These are phyloP conservation scores for Camarhynchus parvulus DNA, from an alignment of 2,113 vertebrate species.

Conservation along the genomic window DNA sequence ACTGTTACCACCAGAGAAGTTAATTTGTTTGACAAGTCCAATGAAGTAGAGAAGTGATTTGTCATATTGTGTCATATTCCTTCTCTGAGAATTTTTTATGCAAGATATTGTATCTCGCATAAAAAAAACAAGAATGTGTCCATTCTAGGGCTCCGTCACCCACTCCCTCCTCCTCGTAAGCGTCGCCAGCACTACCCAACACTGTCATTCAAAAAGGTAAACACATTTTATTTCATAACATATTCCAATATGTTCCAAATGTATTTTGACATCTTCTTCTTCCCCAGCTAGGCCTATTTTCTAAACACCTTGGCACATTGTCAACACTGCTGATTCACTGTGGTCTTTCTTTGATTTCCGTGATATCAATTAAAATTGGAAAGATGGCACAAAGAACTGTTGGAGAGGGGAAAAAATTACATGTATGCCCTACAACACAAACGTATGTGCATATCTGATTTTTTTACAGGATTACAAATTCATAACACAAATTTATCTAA, in stretches of 20 bases:
- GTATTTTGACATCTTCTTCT: constrained; percentile 54
- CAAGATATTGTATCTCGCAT: constrained; percentile 1
- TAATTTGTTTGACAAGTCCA: constrained; percentile 65
- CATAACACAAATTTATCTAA: constrained; percentile 60
- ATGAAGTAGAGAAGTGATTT: constrained; percentile 59
- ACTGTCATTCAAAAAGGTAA: constrained; percentile 61
- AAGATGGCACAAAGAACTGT: constrained; percentile 49
- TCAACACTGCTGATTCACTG: constrained; percentile 60
- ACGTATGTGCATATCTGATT: constrained; percentile 62
- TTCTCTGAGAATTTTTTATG: background rate
- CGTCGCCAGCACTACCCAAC: constrained; percentile 53
- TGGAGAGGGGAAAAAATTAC: background rate
- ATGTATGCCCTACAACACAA: constrained; percentile 51
- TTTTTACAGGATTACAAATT: constrained; percentile 63
- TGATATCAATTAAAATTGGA: constrained; percentile 68
- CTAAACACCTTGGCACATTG: constrained; percentile 57
- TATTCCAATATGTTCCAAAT: constrained; percentile 64
- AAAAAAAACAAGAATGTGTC: background rate
- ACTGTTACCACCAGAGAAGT: background rate
- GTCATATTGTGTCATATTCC: constrained; percentile 36
- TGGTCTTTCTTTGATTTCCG: constrained; percentile 60
- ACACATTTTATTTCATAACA: constrained; percentile 66
- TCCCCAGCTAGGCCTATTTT: constrained; percentile 63
- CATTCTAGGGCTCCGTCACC: constrained; percentile 46
- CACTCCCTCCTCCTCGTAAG: constrained; percentile 49